These are phyloP conservation scores for Actenoides lindsayi DNA, from an alignment of 2,113 vertebrate species.

Conservation along the genomic window DNA sequence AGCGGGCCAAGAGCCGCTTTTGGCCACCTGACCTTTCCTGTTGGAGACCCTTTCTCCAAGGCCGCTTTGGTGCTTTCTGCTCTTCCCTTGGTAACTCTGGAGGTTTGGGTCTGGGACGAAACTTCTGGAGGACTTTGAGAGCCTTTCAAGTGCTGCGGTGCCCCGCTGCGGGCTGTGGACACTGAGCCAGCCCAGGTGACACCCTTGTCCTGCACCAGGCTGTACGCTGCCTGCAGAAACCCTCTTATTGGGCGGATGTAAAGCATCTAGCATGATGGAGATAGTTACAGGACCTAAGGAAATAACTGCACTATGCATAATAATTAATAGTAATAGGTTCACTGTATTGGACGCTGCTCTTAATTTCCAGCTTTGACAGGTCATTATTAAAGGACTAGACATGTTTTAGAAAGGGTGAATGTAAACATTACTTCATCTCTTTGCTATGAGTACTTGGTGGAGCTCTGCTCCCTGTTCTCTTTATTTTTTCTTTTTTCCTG, in stretches of 20 bases:
- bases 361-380: constrained; percentile 28
- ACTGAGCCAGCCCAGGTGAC: background rate
- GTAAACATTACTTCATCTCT: constrained; percentile 67
- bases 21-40: background rate
- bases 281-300: background rate
- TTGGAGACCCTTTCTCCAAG: background rate
- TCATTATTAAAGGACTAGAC: constrained; percentile 49
- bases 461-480: background rate
- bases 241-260: fast-evolving
- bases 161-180: background rate
- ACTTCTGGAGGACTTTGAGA: background rate
- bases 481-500: constrained; percentile 39
- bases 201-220: fast-evolving
- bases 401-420: constrained; percentile 37
- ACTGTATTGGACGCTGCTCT: background rate
- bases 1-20: fast-evolving
- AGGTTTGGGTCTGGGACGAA: background rate
- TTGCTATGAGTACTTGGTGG: constrained; percentile 43
- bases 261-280: background rate
- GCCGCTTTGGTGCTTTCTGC: background rate
- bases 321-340: background rate
- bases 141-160: background rate
- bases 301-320: background rate
- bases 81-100: background rate
- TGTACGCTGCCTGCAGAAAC: background rate